Evolutionary conservation across 35 echinoderm and acorn worm genomes (phyloP).

Genomic region (Lytechinus pictus): DNA sequence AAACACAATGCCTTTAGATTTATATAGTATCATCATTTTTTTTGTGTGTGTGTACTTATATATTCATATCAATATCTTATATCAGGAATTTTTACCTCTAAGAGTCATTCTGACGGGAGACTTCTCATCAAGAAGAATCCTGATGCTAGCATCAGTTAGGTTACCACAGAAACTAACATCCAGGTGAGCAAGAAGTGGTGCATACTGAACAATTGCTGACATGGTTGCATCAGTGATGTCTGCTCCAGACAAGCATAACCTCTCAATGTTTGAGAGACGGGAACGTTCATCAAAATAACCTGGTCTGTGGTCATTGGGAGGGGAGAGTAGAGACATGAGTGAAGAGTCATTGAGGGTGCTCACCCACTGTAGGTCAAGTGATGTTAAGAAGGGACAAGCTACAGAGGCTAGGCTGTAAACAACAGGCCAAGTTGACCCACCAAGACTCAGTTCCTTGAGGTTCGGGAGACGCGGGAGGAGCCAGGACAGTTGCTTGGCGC

Average conservation of each 20-base stretch:
- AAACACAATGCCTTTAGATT: neutral
- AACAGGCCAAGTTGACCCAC: conserved; percentile 67
- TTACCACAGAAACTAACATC: conserved; percentile 85
- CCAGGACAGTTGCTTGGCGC: conserved; percentile 80
- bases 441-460: conserved; percentile 67
- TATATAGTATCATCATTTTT: too few species aligned
- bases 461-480: conserved; percentile 81
- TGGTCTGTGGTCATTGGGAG: conserved; percentile 80
- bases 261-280: conserved; percentile 67
- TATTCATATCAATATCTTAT: neutral
- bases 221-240: conserved; percentile 91
- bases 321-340: conserved; percentile 61
- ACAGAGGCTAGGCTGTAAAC: conserved; percentile 68
- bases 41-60: too few species aligned
- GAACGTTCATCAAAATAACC: conserved; percentile 85
- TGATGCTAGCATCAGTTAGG: conserved; percentile 75
- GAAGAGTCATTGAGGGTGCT: conserved; percentile 72
- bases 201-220: conserved; percentile 59
- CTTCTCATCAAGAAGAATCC: conserved; percentile 57
- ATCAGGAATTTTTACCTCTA: conserved; percentile 62
- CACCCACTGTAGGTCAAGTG: conserved; percentile 86
- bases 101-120: conserved; percentile 69
- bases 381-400: conserved; percentile 72
- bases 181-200: conserved; percentile 59
- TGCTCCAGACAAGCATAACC: conserved; percentile 71